phyloP scores from a whole-genome alignment of 2,113 vertebrate species.

The Lophura nycthemera region DNA sequence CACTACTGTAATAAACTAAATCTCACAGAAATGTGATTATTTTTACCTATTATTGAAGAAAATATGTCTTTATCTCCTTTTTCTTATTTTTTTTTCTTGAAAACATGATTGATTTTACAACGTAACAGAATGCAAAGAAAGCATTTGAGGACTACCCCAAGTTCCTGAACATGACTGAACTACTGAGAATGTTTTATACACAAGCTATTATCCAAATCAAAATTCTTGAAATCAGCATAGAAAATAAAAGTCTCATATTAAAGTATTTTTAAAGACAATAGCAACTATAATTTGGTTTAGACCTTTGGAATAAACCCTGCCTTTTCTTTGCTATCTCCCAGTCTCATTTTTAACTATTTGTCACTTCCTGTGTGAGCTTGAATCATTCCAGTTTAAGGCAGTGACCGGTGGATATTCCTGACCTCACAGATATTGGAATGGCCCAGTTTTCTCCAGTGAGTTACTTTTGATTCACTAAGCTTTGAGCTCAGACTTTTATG shows the following conservation, averaged over 20 bases:
- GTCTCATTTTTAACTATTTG: not conserved
- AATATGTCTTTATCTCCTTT: not conserved
- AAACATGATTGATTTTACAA: not conserved
- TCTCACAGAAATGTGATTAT: not conserved
- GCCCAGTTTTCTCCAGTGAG: not conserved
- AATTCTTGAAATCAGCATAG: not conserved
- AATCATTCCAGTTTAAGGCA: not conserved
- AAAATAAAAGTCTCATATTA: not conserved
- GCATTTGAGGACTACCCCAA: not conserved
- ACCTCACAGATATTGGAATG: not conserved
- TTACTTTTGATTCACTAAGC: not conserved
- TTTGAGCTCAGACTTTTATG: not conserved
- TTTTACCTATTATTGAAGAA: not conserved
- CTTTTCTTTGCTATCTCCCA: not conserved
- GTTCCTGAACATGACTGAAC: not conserved
- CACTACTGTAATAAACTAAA: not conserved
- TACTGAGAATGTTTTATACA: not conserved
- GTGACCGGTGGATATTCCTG: not conserved
- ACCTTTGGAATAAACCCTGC: not conserved
- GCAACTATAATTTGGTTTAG: not conserved
- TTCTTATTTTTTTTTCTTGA: not conserved
- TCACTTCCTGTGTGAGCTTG: not conserved
- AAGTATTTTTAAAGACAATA: not conserved
- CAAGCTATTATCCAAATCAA: not conserved
- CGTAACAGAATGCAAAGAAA: not conserved